phyloP scores from a whole-genome alignment of 2,888 invertebrate genomes.

The Fragum whitleyi region DNA sequence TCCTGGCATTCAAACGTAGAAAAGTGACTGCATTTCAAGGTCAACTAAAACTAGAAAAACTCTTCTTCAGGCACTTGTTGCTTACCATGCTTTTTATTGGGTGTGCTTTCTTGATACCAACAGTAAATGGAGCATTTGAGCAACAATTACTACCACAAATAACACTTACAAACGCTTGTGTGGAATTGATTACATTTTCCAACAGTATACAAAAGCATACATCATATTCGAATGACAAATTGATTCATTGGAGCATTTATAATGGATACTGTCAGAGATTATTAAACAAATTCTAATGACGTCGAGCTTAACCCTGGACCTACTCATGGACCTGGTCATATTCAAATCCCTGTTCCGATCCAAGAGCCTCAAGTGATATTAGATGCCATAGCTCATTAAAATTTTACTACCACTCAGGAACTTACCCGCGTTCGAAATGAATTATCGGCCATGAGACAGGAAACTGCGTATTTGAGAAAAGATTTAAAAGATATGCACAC shows the following conservation, averaged over 20 bases:
- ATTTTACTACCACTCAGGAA: background rate
- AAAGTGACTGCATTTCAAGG: background rate
- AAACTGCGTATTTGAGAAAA: background rate
- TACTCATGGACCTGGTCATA: background rate
- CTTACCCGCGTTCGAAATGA: background rate
- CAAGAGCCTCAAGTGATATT: background rate
- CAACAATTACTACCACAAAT: background rate
- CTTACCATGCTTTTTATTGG: background rate
- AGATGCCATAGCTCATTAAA: background rate
- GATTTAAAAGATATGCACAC: background rate
- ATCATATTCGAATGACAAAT: background rate
- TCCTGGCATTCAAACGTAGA: background rate
- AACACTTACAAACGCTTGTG: background rate
- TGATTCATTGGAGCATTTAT: background rate
- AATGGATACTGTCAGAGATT: constrained; percentile 1
- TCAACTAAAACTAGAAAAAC: background rate
- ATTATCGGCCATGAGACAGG: background rate
- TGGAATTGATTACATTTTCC: background rate
- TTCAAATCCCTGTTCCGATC: background rate
- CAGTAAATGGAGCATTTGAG: background rate
- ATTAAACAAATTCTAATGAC: background rate
- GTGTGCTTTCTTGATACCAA: background rate
- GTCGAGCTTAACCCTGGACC: background rate
- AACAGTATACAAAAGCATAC: background rate
- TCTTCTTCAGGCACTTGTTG: background rate